Percentiles rank a stretch among this genome's conserved stretches.
Evolutionary conservation across 2,113 vertebrate genomes (phyloP).

Genomic region (Pterocles orientalis): DNA sequence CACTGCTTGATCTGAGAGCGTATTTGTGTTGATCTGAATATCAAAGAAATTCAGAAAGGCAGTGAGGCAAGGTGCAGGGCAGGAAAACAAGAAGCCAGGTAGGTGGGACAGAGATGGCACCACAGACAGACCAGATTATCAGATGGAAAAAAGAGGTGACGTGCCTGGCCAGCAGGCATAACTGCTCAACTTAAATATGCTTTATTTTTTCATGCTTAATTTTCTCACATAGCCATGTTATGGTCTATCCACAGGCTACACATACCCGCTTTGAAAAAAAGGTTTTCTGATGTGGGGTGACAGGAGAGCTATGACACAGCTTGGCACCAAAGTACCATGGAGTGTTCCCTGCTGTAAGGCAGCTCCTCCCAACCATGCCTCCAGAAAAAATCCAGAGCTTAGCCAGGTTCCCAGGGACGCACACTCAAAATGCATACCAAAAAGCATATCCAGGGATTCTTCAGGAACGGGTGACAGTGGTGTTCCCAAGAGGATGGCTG

Average conservation of each 20-base stretch:
- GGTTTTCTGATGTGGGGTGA: neutral
- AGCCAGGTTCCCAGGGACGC: neutral
- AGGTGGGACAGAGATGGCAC: neutral
- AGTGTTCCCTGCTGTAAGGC: neutral
- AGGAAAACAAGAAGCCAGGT: neutral
- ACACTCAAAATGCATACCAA: neutral
- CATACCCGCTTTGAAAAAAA: neutral
- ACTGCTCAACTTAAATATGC: neutral
- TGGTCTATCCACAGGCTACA: neutral
- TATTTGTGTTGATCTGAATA: slow-evolving; percentile 42
- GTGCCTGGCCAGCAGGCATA: neutral
- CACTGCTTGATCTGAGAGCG: slow-evolving; percentile 16
- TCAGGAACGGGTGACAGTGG: neutral
- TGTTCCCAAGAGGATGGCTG: neutral
- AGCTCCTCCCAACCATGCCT: neutral
- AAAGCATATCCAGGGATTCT: neutral
- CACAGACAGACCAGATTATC: neutral
- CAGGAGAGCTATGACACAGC: neutral
- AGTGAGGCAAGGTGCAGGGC: neutral
- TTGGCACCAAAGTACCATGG: neutral
- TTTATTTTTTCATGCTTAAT: neutral
- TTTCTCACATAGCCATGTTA: neutral
- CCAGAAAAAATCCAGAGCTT: neutral
- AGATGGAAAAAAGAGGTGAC: neutral
- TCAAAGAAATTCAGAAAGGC: slow-evolving; percentile 36